Evolutionary conservation across 2,113 vertebrate species (phyloP), one percentile per base, ranked within the genome.

Genomic region (Prochilodus magdalenae): DNA sequence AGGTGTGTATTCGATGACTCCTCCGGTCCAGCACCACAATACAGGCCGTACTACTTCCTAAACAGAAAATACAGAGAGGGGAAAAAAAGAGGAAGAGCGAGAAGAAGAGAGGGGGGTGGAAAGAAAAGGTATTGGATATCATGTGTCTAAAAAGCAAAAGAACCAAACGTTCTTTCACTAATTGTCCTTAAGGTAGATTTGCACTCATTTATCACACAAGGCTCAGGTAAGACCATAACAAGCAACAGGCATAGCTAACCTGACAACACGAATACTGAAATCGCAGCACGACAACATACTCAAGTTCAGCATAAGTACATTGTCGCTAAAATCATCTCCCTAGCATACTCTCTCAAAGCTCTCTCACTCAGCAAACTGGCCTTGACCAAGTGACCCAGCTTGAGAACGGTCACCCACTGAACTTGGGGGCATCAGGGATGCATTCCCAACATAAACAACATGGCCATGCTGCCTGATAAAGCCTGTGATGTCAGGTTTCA

Each of bases 1-100:
- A 98, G 0, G 98, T 97, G 86, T 99, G 97, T 81, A 99, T 90
- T 86, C 93, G 96, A 86, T 98, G 98, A 89, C 95, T 97, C 24
- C 92, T 95, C 69, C 97, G 94, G 87, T 99, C 98, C 91, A 99
- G 90, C 67, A 98, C 95, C 5, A 99, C 96, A 18, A 95, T 94
- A 40, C 94, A 99, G 1, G 98, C 98, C 0, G 97, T 99, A 88
- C 98, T 99, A 94, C 97, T 98, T 72, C 97, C 97, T 99, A 77
- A 12, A 11, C 1, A 5, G 73, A 20, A 51, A 7, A 51, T 1
- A 51, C 14, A 12, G 14, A 51, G 15, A 51, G 49, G 49, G 2
- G 14, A 51, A 7, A 51, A 1, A 51, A 7, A 51, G 49, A 51
- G 14, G n/a, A 44, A 13, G n/a, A 30, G 12, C 13, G 33, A 20